Conservation (phyloP, 2,113 vertebrate genomes). For the Psilopogon haemacephalus region DNA sequence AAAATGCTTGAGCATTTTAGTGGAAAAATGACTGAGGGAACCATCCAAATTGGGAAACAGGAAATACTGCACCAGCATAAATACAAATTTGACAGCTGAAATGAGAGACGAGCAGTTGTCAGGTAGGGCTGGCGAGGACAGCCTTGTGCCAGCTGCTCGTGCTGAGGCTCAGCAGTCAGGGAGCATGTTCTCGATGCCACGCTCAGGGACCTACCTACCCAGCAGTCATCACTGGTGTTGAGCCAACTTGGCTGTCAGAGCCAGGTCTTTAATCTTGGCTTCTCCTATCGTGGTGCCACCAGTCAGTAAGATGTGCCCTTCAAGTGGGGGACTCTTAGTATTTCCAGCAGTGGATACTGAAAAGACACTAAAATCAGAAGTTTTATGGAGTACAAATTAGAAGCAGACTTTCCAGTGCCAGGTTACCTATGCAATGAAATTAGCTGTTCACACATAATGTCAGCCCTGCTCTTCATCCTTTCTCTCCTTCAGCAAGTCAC, state of each 20-base stretch:
- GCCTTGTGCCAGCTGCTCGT: not conserved
- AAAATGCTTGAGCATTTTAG: constrained; percentile 19
- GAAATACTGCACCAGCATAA: not conserved
- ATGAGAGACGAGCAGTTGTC: not conserved
- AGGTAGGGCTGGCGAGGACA: not conserved
- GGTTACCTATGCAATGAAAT: not conserved
- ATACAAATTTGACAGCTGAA: not conserved
- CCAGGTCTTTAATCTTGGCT: not conserved
- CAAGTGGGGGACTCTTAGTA: no score
- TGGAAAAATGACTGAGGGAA: constrained; percentile 38
- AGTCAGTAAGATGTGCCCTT: not conserved
- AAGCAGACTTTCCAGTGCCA: not conserved
- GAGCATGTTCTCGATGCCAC: not conserved
- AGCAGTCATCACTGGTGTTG: not conserved
- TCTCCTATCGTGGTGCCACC: not conserved
- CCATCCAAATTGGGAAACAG: constrained; percentile 7
- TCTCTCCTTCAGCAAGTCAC: not conserved
- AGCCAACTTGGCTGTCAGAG: not conserved
- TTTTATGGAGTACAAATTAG: not conserved
- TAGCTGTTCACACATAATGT: not conserved
- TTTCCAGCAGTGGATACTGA: not conserved
- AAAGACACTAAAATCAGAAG: not conserved
- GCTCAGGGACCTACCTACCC: not conserved
- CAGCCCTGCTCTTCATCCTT: not conserved
- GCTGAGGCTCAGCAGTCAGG: not conserved